These are phyloP conservation scores for Melieria picta DNA, from an alignment of 2,888 invertebrate species.

Conservation along the genomic window DNA sequence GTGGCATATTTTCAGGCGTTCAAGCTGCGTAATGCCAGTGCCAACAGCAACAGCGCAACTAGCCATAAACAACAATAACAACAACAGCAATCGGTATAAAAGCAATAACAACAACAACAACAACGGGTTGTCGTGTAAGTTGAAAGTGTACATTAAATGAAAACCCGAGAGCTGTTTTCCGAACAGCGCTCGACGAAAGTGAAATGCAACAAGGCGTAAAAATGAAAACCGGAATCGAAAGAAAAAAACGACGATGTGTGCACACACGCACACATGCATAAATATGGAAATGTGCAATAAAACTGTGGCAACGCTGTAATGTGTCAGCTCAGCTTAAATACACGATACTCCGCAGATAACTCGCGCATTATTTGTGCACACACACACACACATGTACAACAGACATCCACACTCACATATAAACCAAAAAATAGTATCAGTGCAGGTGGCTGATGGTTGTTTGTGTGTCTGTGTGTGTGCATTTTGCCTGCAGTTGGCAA, in stretches of 20 bases:
- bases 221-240: neutral
- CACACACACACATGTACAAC: conserved; percentile 24
- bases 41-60: neutral
- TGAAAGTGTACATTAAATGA: no score
- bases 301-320: conserved; percentile 23
- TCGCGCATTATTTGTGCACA: conserved; percentile 19
- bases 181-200: neutral
- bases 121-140: no score
- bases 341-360: conserved; percentile 16
- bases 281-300: conserved; percentile 4
- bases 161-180: no score
- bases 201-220: conserved; percentile 4
- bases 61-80: neutral
- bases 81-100: no score
- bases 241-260: neutral
- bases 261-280: no score
- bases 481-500: no score
- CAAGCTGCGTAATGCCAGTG: neutral
- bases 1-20: neutral
- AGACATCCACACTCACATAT: conserved; percentile 20
- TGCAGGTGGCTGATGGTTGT: neutral
- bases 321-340: conserved; percentile 27
- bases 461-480: conserved; percentile 16
- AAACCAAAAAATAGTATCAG: neutral
- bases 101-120: no score